A percentile compares a stretch with the other conserved stretches of the same genome.
These are phyloP conservation scores for Scaptomyza caliginosa DNA, from an alignment of 2,888 invertebrate species.

Conservation along the genomic window DNA sequence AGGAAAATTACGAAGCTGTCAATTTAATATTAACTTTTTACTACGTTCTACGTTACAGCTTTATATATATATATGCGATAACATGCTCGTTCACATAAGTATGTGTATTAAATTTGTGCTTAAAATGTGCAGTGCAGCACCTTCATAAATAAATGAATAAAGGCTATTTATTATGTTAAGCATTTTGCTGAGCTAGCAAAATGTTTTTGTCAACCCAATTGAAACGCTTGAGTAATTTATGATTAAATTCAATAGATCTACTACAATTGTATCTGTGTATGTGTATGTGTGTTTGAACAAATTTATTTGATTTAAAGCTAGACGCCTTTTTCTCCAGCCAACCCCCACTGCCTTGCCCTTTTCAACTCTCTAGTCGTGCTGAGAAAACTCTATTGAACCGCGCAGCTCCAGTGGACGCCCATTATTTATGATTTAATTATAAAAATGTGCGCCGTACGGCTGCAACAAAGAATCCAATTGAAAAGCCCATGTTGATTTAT, in stretches of 20 bases:
- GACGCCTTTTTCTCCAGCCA: constrained; percentile 5
- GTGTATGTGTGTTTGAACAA: background rate
- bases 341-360: too few species aligned
- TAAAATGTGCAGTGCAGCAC: too few species aligned
- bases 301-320: constrained; percentile 14
- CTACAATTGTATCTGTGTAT: constrained; percentile 8
- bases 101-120: background rate
- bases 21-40: too few species aligned
- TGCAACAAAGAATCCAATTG: constrained; percentile 53
- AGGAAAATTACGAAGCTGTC: too few species aligned
- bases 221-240: constrained; percentile 32
- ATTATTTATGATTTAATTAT: constrained; percentile 74
- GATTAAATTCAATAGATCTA: constrained; percentile 21
- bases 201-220: constrained; percentile 10
- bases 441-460: constrained; percentile 43
- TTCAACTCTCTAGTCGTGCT: constrained; percentile 13
- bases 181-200: constrained; percentile 32
- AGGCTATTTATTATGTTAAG: constrained; percentile 2
- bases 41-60: too few species aligned
- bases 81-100: background rate
- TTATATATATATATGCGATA: too few species aligned
- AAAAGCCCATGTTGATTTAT: constrained; percentile 73
- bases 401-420: constrained; percentile 37
- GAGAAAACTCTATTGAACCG: constrained; percentile 47
- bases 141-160: constrained; percentile 13